Evolutionary conservation across 1,140 invertebrate species (phyloP), one percentile per base, ranked within the genome.

Genomic region (Macrotrachela quadricornifera): DNA sequence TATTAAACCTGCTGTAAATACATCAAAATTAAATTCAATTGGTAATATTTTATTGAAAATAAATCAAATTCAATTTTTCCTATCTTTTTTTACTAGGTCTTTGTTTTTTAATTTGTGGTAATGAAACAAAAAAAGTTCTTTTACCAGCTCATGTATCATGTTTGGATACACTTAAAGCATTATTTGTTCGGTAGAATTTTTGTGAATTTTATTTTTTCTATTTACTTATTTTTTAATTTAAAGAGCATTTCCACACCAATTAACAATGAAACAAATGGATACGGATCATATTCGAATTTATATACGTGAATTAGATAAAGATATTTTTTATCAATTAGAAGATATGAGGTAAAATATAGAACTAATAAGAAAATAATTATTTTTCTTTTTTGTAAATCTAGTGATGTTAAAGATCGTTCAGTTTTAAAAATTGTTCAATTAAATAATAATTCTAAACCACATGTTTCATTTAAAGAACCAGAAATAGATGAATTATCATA

Each of bases 291-390:
- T 88, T 64, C 68, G 66, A 50, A 88, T 99, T 58, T 99, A 97
- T 69, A 92, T 97, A 55, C 85, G 94, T 63, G 91, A 97, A 64
- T 82, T 83, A 30, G 81, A 80, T 46, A 91, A 91, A 63, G 85
- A 92, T 62, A 92, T 96, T 79, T 99, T 95, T 68, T 97, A 96
- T 66, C 91, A 96, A 67, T 74, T 99, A 10, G 90, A 96, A 69
- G 90, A 95, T 72, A 74, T 91, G 46, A 79, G 82, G 85, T 86
- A 69, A 72, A 72, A 65, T 47, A 21, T n/a, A n/a, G n/a, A 17
- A 8, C n/a, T 8, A 3, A 14, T 36, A 4, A 44, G 13, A 12
- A 14, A 17, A 14, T 44, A 39, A 4, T 15, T n/a, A 36, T 52
- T 36, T 44, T 46, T 38, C 44, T 37, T n/a, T n/a, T n/a, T n/a